Conservation (phyloP, 2,113 vertebrate species). For the Nothobranchius furzeri region DNA sequence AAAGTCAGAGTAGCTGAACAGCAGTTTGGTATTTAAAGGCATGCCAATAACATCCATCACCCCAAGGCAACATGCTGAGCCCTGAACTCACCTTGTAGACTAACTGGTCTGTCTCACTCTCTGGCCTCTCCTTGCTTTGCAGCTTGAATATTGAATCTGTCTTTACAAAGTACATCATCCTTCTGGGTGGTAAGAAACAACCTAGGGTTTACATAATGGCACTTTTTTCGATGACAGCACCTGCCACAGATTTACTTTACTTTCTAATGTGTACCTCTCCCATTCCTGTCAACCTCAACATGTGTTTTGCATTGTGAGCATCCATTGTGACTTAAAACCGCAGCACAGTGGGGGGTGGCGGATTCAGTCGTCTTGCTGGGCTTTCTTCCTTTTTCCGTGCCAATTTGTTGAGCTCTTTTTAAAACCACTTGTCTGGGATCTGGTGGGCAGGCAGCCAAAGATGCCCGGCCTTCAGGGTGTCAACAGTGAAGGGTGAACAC, state of each 20-base stretch:
- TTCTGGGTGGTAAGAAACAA: slow-evolving; percentile 2
- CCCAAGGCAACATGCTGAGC: slow-evolving; percentile 10
- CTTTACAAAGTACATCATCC: not conserved
- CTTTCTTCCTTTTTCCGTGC: slow-evolving; percentile 20
- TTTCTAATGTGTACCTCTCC: slow-evolving; percentile 2
- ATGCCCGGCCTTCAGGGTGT: slow-evolving; percentile 49
- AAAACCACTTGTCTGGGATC: slow-evolving; percentile 46
- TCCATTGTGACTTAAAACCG: slow-evolving; percentile 18
- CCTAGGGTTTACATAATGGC: not conserved
- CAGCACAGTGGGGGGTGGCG: slow-evolving; percentile 15
- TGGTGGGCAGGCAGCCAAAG: slow-evolving; percentile 30
- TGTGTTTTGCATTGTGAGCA: slow-evolving; percentile 50
- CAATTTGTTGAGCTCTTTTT: slow-evolving; percentile 62
- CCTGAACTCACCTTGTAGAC: slow-evolving; percentile 15
- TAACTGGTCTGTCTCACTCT: not conserved
- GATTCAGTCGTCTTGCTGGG: slow-evolving; percentile 41
- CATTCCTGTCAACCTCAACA: slow-evolving; percentile 35
- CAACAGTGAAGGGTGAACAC: slow-evolving; percentile 53
- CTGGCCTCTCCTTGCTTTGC: not conserved
- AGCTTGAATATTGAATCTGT: not conserved
- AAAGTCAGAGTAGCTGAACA: slow-evolving; percentile 32
- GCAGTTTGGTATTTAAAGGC: slow-evolving; percentile 24
- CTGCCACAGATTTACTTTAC: slow-evolving; percentile 27
- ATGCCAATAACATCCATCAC: slow-evolving; percentile 24
- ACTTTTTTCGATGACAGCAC: slow-evolving; percentile 21